These are phyloP conservation scores for Pimephales promelas DNA, from an alignment of 2,113 vertebrate genomes.

Conservation along the genomic window DNA sequence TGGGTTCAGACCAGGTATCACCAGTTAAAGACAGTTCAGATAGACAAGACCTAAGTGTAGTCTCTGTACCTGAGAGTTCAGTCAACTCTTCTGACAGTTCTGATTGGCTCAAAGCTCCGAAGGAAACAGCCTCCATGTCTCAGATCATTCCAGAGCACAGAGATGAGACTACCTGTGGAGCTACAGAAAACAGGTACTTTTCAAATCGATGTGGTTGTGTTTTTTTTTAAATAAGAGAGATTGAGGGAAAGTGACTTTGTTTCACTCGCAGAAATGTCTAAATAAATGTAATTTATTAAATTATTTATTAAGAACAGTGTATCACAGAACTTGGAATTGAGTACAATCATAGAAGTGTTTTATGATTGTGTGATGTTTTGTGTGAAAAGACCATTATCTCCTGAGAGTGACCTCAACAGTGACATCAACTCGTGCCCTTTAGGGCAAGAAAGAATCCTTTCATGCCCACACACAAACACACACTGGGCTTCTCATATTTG, in stretches of 20 bases:
- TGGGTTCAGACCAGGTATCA: conserved; percentile 37
- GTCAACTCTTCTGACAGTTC: conserved; percentile 44
- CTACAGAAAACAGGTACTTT: conserved; percentile 70
- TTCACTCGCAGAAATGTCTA: not conserved
- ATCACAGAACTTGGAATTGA: not conserved
- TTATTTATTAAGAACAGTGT: not conserved
- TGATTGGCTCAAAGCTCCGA: conserved; percentile 71
- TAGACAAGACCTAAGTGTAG: conserved; percentile 26
- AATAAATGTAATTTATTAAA: not conserved
- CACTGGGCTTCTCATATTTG: conserved; percentile 38
- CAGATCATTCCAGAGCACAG: conserved; percentile 62
- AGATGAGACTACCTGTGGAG: conserved; percentile 44
- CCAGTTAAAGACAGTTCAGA: conserved; percentile 27
- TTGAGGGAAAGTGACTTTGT: not conserved
- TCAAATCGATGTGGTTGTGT: not conserved
- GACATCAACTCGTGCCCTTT: conserved; percentile 72
- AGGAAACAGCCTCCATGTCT: conserved; percentile 63
- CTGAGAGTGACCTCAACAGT: conserved; percentile 78
- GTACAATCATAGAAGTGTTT: not conserved
- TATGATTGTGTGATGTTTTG: conserved; percentile 61
- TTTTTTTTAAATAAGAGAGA: not conserved
- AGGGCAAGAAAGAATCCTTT: conserved; percentile 73
- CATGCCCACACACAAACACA: conserved; percentile 36
- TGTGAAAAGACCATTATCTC: conserved; percentile 67
- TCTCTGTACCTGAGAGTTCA: conserved; percentile 22